These are phyloP conservation scores for Panagrolaimus sp. DNA, from an alignment of 1,140 invertebrate species.

Conservation along the genomic window DNA sequence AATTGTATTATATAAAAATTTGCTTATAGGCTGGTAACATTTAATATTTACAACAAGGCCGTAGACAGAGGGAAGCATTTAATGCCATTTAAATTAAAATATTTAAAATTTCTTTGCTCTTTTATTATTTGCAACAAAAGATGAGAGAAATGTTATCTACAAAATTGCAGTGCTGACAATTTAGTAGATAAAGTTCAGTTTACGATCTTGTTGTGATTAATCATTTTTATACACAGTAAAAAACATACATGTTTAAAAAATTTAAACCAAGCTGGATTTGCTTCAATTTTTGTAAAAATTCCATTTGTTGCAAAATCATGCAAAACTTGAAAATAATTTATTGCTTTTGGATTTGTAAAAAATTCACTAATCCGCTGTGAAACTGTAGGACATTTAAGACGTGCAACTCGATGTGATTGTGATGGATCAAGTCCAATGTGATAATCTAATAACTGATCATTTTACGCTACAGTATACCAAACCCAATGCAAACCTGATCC, in stretches of 20 bases:
- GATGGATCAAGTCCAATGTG: constrained; percentile 34
- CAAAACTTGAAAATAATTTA: constrained; percentile 29
- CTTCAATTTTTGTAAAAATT: constrained; percentile 26
- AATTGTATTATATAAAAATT: too few species aligned
- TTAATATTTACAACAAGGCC: too few species aligned
- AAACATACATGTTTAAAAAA: constrained; percentile 17
- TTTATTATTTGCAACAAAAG: too few species aligned
- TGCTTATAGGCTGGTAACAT: too few species aligned
- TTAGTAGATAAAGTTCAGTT: too few species aligned
- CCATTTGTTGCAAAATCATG: constrained; percentile 30
- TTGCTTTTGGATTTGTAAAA: constrained; percentile 28
- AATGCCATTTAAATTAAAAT: too few species aligned
- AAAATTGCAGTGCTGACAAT: too few species aligned
- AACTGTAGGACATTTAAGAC: constrained; percentile 31
- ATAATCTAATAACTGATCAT: constrained; percentile 25
- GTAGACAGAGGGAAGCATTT: too few species aligned
- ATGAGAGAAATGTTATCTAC: too few species aligned
- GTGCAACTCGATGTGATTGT: constrained; percentile 41
- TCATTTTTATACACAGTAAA: neutral
- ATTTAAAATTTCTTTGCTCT: too few species aligned
- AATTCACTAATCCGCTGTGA: constrained; percentile 34
- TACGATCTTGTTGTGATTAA: too few species aligned
- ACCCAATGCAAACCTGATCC: constrained; percentile 19
- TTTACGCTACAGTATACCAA: neutral
- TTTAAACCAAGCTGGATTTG: constrained; percentile 44